These are phyloP conservation scores for Anagyrus pseudococci DNA, from an alignment of 2,888 invertebrate genomes.

Conservation along the genomic window DNA sequence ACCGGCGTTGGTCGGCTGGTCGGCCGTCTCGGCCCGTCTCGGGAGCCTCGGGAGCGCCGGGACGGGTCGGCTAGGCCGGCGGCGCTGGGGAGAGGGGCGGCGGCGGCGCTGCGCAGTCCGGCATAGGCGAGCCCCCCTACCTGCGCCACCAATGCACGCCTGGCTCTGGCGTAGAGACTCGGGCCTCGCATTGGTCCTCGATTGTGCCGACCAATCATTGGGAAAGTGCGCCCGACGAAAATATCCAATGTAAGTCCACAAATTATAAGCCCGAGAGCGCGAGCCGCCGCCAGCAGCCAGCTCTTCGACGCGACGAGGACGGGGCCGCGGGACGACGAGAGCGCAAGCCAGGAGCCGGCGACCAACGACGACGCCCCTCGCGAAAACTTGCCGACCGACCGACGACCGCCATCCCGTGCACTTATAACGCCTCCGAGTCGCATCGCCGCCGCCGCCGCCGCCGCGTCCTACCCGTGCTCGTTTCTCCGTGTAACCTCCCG, in stretches of 20 bases:
- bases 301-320: neutral
- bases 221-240: slow-evolving; percentile 77
- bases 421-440: too few species aligned
- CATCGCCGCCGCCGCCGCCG: too few species aligned
- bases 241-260: slow-evolving; percentile 79
- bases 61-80: neutral
- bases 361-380: neutral
- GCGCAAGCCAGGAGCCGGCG: neutral
- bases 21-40: too few species aligned
- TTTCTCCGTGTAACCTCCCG: too few species aligned
- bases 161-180: slow-evolving; percentile 70
- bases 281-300: slow-evolving; percentile 56
- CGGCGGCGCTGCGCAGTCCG: neutral
- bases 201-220: slow-evolving; percentile 87
- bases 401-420: too few species aligned
- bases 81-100: neutral
- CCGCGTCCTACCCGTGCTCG: too few species aligned
- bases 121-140: slow-evolving; percentile 51
- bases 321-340: too few species aligned
- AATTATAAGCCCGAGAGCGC: slow-evolving; percentile 65
- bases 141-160: slow-evolving; percentile 77
- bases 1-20: too few species aligned
- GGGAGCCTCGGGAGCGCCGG: too few species aligned
- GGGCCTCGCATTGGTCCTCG: slow-evolving; percentile 82
- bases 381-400: too few species aligned